Evolutionary conservation across 2,113 vertebrate species (phyloP), one percentile per base, ranked within the genome.

Genomic region (Numenius arquata): DNA sequence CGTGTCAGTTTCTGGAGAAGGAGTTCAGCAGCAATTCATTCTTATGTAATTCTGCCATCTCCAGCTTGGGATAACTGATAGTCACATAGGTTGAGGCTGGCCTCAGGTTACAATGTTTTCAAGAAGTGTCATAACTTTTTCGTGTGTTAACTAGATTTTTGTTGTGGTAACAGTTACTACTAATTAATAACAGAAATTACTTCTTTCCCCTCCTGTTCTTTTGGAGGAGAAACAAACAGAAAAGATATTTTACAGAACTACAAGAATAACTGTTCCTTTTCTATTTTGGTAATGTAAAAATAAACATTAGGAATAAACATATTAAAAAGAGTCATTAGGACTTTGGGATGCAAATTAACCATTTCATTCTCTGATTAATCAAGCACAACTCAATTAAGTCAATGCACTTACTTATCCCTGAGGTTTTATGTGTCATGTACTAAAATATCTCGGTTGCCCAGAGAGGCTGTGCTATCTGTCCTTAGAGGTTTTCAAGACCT

Each of bases 211-310:
- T 43, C 8, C 6, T 18, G 55, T 63, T 20, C 59, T 62, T 78
- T 84, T 40, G 52, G 34, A 56, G 21, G 12, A 84, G 47, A 65
- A 85, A 81, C 59, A 89, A 59, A 43, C 40, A 71, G 55, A 80
- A 72, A 65, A 77, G 34, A 11, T 62, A 25, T 72, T 86, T 93
- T 80, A 78, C 67, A 71, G 16, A 41, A 38, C 43, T 81, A 55
- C 72, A 66, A 56, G 78, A 93, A 92, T 74, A 96, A 40, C 68
- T 93, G 56, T 90, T 97, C 91, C 55, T 79, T 93, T 95, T 77
- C 83, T 81, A 67, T 89, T 96, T 83, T 36, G 36, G 65, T 40
- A 83, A 94, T 34, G 22, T 18, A 55, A 95, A 81, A 90, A 63
- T 76, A 75, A 92, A 88, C 50, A 77, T 68, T 52, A 45, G 25